These are phyloP conservation scores for Electrophaes corylata DNA, from an alignment of 2,888 invertebrate species.

Conservation along the genomic window DNA sequence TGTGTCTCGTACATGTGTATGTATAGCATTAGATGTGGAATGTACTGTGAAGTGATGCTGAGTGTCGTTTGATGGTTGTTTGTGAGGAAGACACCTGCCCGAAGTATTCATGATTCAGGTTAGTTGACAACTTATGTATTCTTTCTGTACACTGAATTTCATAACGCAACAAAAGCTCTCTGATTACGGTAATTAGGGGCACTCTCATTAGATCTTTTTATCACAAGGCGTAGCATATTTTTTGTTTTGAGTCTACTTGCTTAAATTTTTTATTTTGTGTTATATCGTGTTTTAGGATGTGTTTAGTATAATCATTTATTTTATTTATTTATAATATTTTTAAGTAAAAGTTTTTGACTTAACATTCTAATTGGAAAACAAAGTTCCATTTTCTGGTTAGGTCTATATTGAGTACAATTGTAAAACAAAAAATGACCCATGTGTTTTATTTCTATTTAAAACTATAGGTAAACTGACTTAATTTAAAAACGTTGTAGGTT, in stretches of 20 bases:
- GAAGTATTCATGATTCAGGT: conserved; percentile 82
- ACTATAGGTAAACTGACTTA: neutral
- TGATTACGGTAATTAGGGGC: neutral
- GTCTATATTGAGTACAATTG: no score
- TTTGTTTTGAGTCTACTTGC: neutral
- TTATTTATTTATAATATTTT: no score
- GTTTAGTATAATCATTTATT: no score
- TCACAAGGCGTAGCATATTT: neutral
- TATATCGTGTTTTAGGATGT: no score
- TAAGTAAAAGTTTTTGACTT: no score
- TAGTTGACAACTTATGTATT: conserved; percentile 51
- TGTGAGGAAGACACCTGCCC: conserved; percentile 61
- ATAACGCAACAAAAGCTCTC: conserved; percentile 4
- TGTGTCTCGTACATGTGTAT: conserved; percentile 58
- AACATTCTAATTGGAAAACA: neutral
- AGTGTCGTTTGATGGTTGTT: conserved; percentile 71
- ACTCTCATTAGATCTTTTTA: neutral
- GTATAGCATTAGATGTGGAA: conserved; percentile 72
- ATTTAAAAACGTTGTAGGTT: neutral
- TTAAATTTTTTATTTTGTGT: no score
- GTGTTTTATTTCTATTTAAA: no score
- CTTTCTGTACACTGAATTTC: conserved; percentile 18
- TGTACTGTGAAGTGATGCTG: conserved; percentile 78
- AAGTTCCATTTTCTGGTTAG: no score
- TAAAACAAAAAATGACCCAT: no score